These are phyloP conservation scores for Mesoligia furuncula DNA, from an alignment of 2,888 invertebrate genomes.

Conservation along the genomic window DNA sequence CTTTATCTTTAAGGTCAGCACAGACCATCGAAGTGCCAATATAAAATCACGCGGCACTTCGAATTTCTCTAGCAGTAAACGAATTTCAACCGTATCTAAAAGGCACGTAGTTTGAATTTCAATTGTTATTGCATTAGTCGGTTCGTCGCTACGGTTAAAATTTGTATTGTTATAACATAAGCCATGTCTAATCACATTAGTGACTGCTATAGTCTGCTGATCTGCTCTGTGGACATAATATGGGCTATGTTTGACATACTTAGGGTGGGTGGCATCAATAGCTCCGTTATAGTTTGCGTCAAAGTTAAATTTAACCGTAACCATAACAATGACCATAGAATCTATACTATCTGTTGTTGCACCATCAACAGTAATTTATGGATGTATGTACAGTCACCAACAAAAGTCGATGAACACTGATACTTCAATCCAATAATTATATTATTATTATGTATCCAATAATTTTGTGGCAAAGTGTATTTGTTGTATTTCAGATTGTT, in stretches of 20 bases:
- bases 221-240: background rate
- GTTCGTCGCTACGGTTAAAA: slow-evolving; percentile 2
- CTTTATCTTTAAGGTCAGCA: slow-evolving; percentile 26
- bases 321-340: no score
- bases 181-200: slow-evolving; percentile 25
- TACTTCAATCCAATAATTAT: no score
- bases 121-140: background rate
- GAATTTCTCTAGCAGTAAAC: background rate
- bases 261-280: no score
- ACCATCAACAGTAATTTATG: background rate
- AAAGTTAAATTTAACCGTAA: no score
- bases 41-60: slow-evolving; percentile 17
- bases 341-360: no score
- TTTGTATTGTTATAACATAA: slow-evolving; percentile 2
- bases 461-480: no score
- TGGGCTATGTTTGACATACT: background rate
- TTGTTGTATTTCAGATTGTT: no score
- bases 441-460: no score
- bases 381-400: background rate
- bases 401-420: background rate
- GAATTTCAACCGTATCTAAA: slow-evolving; percentile 8
- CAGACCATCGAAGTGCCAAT: background rate
- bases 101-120: slow-evolving; percentile 7
- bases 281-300: no score
- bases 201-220: slow-evolving; percentile 16